phyloP scores from a whole-genome alignment of 1,140 invertebrate species.

The Sarcophaga bullata region DNA sequence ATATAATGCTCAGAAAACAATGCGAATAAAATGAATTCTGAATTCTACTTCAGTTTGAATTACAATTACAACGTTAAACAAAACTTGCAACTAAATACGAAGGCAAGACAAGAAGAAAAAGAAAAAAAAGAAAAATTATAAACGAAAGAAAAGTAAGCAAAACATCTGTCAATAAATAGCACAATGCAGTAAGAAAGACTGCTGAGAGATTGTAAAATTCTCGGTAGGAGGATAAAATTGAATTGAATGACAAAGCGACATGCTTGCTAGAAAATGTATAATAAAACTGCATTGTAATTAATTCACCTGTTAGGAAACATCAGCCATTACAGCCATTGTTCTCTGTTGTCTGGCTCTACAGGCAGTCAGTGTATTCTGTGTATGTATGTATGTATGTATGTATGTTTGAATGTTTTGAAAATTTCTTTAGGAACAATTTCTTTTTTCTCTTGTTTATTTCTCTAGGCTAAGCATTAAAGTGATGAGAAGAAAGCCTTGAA shows the following conservation, averaged over 20 bases:
- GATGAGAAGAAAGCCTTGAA: constrained; percentile 7
- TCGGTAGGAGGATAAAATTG: no score
- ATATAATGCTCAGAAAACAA: no score
- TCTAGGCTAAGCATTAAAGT: not conserved
- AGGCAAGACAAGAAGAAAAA: not conserved
- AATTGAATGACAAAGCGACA: not conserved
- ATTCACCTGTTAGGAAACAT: constrained; percentile 5
- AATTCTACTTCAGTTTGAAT: not conserved
- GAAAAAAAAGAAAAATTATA: not conserved
- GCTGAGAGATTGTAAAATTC: no score
- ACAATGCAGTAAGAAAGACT: no score
- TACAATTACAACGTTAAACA: not conserved
- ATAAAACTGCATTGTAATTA: constrained; percentile 6
- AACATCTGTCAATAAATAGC: not conserved
- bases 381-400: no score
- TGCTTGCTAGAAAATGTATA: no score
- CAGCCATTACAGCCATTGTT: not conserved
- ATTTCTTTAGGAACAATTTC: not conserved
- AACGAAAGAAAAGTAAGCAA: not conserved
- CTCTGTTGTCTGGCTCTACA: no score
- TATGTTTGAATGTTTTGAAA: not conserved
- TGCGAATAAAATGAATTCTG: not conserved
- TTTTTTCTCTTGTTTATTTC: not conserved
- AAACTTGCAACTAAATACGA: not conserved
- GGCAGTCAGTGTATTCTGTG: no score